phyloP scores from a whole-genome alignment of 2,113 vertebrate genomes.

The Syngnathus typhle region DNA sequence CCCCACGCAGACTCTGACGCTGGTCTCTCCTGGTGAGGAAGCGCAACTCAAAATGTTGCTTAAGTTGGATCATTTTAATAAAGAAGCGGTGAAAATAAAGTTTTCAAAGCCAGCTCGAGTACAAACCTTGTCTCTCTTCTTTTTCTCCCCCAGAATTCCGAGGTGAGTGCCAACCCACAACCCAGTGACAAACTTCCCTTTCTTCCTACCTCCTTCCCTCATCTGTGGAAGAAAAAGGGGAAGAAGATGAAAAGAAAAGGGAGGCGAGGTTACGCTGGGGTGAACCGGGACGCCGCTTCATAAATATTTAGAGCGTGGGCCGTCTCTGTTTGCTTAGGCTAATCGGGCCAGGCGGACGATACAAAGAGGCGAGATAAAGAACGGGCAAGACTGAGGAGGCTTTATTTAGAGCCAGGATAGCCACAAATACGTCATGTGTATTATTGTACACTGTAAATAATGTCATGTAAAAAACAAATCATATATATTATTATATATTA shows the following conservation, averaged over 20 bases:
- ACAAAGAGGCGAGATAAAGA: conserved; percentile 40
- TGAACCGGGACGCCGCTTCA: conserved; percentile 36
- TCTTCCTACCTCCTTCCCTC: conserved; percentile 24
- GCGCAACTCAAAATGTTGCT: too few relatives aligned
- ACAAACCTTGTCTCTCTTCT: neutral
- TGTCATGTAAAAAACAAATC: too few relatives aligned
- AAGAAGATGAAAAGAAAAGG: conserved; percentile 33
- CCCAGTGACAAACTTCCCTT: conserved; percentile 5
- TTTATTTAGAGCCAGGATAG: too few relatives aligned
- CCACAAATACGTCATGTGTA: too few relatives aligned
- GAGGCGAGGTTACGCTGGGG: conserved; percentile 10
- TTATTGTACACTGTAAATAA: too few relatives aligned
- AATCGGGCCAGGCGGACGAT: conserved; percentile 40
- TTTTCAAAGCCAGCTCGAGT: neutral
- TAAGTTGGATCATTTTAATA: too few relatives aligned
- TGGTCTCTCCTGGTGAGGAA: conserved; percentile 52
- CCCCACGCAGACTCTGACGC: conserved; percentile 63
- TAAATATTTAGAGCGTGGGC: conserved; percentile 63
- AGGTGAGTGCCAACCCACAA: conserved; percentile 54
- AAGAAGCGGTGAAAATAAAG: neutral
- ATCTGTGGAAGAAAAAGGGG: conserved; percentile 38
- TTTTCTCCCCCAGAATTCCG: conserved; percentile 20
- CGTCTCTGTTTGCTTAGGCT: conserved; percentile 61
- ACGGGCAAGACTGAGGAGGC: neutral
- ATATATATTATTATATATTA: too few relatives aligned